Percentiles rank a stretch among this genome's conserved stretches.
Conservation (phyloP, 1,140 invertebrate species). For the Microplitis mediator region DNA sequence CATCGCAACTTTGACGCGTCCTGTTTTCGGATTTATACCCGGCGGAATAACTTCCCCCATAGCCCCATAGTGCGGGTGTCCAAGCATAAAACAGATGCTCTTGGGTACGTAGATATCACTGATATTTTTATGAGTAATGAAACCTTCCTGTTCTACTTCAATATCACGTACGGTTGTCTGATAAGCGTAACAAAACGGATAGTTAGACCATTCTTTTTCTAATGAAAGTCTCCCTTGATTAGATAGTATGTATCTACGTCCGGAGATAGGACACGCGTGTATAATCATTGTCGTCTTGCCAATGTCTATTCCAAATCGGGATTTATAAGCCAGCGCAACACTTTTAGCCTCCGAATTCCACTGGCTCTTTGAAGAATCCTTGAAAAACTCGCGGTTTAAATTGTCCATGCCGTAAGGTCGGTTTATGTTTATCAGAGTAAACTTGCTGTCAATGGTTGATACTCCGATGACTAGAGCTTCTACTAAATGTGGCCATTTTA, state of each 20-base stretch:
- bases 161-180: conserved; percentile 73
- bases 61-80: conserved; percentile 79
- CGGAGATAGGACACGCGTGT: conserved; percentile 74
- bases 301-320: conserved; percentile 75
- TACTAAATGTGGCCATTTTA: conserved; percentile 87
- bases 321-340: conserved; percentile 65
- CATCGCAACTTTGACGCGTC: conserved; percentile 65
- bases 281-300: conserved; percentile 75
- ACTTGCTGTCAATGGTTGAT: conserved; percentile 34
- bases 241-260: conserved; percentile 67
- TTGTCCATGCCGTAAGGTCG: conserved; percentile 20
- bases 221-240: conserved; percentile 66
- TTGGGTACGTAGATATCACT: conserved; percentile 75
- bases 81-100: conserved; percentile 77
- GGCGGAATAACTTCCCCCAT: conserved; percentile 67
- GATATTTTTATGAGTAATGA: conserved; percentile 62
- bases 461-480: conserved; percentile 65
- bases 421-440: conserved; percentile 24
- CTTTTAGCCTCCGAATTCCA: neutral
- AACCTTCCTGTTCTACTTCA: conserved; percentile 57
- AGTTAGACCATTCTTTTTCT: conserved; percentile 72
- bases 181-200: conserved; percentile 68
- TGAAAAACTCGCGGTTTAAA: conserved; percentile 13
- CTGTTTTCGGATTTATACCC: conserved; percentile 54
- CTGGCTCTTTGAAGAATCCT: neutral